Evolutionary conservation across 1,140 invertebrate species (phyloP).

Genomic region (Drosophila repleta): DNA sequence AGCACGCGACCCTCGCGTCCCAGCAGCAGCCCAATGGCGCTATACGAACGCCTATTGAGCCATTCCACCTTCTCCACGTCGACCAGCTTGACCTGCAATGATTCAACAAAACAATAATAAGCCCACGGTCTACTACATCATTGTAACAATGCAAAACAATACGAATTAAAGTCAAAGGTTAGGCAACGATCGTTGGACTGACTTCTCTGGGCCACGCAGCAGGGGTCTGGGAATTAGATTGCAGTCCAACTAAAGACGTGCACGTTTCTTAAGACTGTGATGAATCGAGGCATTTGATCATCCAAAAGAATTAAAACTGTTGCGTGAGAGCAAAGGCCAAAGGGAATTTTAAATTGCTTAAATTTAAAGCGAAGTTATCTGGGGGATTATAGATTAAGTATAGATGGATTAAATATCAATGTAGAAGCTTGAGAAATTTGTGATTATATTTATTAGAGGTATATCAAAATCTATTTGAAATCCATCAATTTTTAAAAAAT

Average conservation of each 20-base stretch:
- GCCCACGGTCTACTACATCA: slow-evolving; percentile 5
- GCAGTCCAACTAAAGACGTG: background rate
- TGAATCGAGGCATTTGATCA: background rate
- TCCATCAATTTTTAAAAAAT: too few relatives aligned
- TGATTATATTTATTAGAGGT: too few relatives aligned
- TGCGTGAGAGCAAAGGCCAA: background rate
- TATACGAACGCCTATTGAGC: slow-evolving; percentile 87
- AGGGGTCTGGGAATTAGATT: slow-evolving; percentile 47
- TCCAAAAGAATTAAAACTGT: background rate
- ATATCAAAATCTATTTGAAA: too few relatives aligned
- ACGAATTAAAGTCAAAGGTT: slow-evolving; percentile 59
- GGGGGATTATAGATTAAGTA: too few relatives aligned
- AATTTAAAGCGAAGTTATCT: too few relatives aligned
- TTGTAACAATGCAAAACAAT: slow-evolving; percentile 1
- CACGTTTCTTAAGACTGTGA: slow-evolving; percentile 2
- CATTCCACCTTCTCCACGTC: slow-evolving; percentile 88
- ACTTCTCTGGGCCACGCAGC: slow-evolving; percentile 31
- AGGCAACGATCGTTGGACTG: slow-evolving; percentile 37
- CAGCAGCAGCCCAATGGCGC: slow-evolving; percentile 85
- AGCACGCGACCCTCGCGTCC: slow-evolving; percentile 86
- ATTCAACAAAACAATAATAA: slow-evolving; percentile 53
- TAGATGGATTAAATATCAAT: too few relatives aligned
- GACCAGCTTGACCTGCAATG: slow-evolving; percentile 86
- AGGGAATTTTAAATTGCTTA: too few relatives aligned
- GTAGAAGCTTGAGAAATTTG: too few relatives aligned